Conservation (phyloP, 1,140 invertebrate genomes). For the Brachionus plicatilis region DNA sequence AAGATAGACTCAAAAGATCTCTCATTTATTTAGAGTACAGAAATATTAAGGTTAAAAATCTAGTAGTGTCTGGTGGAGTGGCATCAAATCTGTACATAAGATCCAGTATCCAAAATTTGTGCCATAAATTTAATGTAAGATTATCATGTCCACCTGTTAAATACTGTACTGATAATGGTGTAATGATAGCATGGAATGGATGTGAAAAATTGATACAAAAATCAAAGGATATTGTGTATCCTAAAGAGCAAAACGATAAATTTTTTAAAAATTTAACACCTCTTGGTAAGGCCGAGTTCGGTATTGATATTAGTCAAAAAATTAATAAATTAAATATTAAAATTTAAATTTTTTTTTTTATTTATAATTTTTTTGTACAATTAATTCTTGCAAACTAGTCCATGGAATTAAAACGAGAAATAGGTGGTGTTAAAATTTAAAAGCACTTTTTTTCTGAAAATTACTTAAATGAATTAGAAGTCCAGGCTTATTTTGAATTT, state of each 20-base stretch:
- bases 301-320: background rate
- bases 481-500: no score
- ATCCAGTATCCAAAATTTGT: constrained; percentile 64
- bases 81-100: constrained; percentile 82
- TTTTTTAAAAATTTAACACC: constrained; percentile 4
- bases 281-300: background rate
- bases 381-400: no score
- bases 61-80: constrained; percentile 85
- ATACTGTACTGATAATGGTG: constrained; percentile 91
- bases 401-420: no score
- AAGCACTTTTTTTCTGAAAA: no score
- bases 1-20: background rate
- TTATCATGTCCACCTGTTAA: constrained; percentile 71
- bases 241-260: background rate
- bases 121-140: constrained; percentile 63
- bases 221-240: constrained; percentile 3
- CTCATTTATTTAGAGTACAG: constrained; percentile 13
- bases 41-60: background rate
- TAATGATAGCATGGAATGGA: constrained; percentile 90
- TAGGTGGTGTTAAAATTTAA: no score
- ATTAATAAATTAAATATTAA: constrained; percentile 14
- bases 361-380: no score
- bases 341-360: background rate
- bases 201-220: constrained; percentile 1
- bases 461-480: no score